A percentile compares a stretch with the other conserved stretches of the same genome.
Evolutionary conservation across 2,113 vertebrate genomes (phyloP).

Genomic region (Pteropus alecto): DNA sequence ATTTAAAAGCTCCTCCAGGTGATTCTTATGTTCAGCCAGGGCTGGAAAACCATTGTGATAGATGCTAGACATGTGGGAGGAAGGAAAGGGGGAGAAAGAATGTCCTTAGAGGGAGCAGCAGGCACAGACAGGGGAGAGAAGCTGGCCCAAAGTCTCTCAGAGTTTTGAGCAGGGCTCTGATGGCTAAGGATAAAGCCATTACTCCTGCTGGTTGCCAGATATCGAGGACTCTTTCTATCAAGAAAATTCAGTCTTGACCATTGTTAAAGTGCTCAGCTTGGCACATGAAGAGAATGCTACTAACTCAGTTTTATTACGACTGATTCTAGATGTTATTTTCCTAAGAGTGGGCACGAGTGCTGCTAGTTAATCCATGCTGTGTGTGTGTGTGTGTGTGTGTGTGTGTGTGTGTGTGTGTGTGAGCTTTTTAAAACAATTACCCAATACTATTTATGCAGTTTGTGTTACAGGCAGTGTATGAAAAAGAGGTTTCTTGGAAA

Average conservation of each 20-base stretch:
- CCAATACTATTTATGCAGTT: background rate
- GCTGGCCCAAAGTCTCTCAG: background rate
- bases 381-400: background rate
- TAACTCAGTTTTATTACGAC: background rate
- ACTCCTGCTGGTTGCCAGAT: background rate
- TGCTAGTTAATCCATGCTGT: background rate
- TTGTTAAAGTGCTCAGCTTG: background rate
- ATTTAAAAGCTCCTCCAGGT: background rate
- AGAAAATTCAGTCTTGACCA: background rate
- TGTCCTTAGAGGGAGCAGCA: background rate
- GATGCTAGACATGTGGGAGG: background rate
- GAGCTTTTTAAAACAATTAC: background rate
- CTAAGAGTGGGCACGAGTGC: background rate
- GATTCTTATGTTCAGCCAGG: background rate
- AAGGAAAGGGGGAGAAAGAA: too few species aligned
- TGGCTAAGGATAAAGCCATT: background rate
- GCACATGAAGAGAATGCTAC: background rate
- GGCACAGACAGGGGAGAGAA: background rate
- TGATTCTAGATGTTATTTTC: background rate
- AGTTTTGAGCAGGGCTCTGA: background rate
- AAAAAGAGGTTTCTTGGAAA: background rate
- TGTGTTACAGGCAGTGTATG: background rate
- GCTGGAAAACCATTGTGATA: background rate
- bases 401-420: background rate
- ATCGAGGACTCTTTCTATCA: background rate